These are phyloP conservation scores for Alloplasta piceator DNA, from an alignment of 2,888 invertebrate genomes.

Conservation along the genomic window DNA sequence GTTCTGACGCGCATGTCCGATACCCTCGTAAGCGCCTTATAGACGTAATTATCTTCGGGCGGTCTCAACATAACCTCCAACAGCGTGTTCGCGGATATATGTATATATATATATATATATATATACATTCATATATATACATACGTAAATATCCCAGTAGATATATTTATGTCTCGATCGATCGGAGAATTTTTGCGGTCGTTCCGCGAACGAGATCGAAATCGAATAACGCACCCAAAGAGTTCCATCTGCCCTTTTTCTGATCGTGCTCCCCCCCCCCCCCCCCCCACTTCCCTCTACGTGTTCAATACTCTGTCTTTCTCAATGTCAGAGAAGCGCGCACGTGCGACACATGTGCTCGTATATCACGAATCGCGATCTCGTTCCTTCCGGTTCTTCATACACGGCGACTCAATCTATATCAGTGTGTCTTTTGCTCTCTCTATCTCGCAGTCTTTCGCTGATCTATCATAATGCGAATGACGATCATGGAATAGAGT, in stretches of 20 bases:
- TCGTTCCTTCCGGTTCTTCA: conserved; percentile 33
- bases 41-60: conserved; percentile 62
- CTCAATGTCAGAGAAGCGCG: conserved; percentile 22
- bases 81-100: conserved; percentile 10
- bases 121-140: conserved; percentile 4
- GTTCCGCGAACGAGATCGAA: conserved; percentile 71
- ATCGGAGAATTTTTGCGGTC: conserved; percentile 51
- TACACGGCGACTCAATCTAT: neutral
- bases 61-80: conserved; percentile 54
- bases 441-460: neutral
- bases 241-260: conserved; percentile 60
- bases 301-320: conserved; percentile 12
- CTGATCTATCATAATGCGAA: conserved; percentile 2
- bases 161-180: conserved; percentile 61
- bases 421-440: conserved; percentile 7
- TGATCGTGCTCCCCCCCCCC: conserved; percentile 30
- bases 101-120: conserved; percentile 2
- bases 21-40: conserved; percentile 43
- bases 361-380: conserved; percentile 52
- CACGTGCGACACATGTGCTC: conserved; percentile 38
- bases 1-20: conserved; percentile 31
- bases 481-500: neutral
- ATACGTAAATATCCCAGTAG: conserved; percentile 11
- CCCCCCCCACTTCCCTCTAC: conserved; percentile 7
- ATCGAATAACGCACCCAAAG: conserved; percentile 72